Conservation (phyloP, 1,140 invertebrate species). For the Elysia chlorotica region DNA sequence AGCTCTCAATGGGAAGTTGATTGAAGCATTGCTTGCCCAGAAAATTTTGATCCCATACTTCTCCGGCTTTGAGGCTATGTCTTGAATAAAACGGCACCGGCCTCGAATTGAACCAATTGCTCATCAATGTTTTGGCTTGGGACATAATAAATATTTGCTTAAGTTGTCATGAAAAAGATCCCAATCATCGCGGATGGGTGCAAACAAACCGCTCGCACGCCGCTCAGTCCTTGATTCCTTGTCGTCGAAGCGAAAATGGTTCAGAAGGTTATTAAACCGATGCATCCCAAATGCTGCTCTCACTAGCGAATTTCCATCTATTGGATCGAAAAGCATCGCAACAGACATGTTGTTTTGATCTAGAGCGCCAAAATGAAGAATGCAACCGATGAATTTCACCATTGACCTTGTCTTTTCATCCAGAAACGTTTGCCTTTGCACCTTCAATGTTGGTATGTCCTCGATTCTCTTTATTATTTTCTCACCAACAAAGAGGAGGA, state of each 20-base stretch:
- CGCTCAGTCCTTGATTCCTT: constrained; percentile 24
- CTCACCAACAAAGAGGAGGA: background rate
- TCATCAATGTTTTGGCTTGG: constrained; percentile 40
- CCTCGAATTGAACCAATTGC: constrained; percentile 43
- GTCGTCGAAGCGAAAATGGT: constrained; percentile 38
- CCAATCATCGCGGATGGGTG: constrained; percentile 23
- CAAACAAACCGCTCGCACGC: constrained; percentile 31
- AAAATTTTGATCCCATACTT: constrained; percentile 63
- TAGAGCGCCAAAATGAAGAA: background rate
- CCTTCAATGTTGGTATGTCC: background rate
- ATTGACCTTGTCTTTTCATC: background rate
- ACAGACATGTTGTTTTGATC: background rate
- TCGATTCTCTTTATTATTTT: background rate
- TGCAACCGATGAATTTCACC: background rate
- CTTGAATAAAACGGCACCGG: constrained; percentile 44
- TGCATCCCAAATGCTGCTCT: constrained; percentile 5
- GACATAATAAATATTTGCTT: constrained; percentile 25
- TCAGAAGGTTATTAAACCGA: constrained; percentile 17
- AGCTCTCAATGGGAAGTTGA: constrained; percentile 22
- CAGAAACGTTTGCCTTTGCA: background rate
- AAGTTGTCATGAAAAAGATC: constrained; percentile 24
- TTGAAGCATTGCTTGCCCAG: constrained; percentile 20
- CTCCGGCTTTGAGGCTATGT: constrained; percentile 63
- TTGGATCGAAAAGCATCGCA: background rate
- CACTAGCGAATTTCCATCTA: background rate